These are phyloP conservation scores for Morphnarchus princeps DNA, from an alignment of 2,113 vertebrate species.

Conservation along the genomic window DNA sequence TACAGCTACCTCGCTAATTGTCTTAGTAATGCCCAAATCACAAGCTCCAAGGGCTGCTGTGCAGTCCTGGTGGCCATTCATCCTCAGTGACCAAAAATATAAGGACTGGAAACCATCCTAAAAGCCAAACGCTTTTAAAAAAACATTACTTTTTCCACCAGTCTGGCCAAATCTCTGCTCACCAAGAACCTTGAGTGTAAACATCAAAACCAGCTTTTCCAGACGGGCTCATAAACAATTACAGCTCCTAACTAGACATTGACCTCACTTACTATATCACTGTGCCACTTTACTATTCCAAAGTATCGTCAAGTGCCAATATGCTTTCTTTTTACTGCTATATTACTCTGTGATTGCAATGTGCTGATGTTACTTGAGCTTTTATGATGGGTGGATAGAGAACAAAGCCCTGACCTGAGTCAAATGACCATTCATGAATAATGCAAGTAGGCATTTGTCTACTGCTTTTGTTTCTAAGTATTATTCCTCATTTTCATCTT, in stretches of 20 bases:
- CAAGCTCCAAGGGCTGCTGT: not conserved
- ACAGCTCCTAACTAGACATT: not conserved
- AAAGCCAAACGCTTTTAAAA: not conserved
- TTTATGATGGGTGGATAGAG: not conserved
- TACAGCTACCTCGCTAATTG: not conserved
- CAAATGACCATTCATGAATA: not conserved
- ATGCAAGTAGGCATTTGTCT: not conserved
- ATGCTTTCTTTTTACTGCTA: not conserved
- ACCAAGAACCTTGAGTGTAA: not conserved
- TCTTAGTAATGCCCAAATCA: not conserved
- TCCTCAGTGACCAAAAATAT: not conserved
- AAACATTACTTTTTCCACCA: not conserved
- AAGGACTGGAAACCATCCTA: not conserved
- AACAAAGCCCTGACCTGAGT: not conserved
- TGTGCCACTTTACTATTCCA: not conserved
- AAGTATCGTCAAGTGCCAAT: not conserved
- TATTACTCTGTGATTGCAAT: not conserved
- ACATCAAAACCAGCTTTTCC: not conserved
- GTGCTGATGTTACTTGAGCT: not conserved
- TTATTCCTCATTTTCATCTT: not conserved
- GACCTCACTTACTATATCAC: not conserved
- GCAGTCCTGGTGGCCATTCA: not conserved
- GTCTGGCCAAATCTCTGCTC: not conserved
- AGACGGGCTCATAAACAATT: slow-evolving; percentile 5
- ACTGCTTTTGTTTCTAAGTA: not conserved